Percentiles rank a stretch among this genome's conserved stretches.
Evolutionary conservation across 2,888 invertebrate species (phyloP).

Genomic region (Didymodactylos carnosus): DNA sequence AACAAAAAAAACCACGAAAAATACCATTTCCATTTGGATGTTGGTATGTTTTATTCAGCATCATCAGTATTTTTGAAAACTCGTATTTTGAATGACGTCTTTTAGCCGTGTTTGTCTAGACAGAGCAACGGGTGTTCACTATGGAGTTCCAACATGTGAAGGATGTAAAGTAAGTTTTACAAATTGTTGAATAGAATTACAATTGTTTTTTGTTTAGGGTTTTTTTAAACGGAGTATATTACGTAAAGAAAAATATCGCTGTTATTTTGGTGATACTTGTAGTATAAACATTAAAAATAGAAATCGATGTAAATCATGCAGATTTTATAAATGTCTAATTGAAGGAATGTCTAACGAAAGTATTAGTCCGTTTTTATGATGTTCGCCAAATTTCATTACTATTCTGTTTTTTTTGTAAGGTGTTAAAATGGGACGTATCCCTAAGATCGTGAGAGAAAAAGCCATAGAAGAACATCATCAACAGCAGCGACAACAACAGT

Average conservation of each 20-base stretch:
- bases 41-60: not conserved
- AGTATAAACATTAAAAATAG: constrained; percentile 25
- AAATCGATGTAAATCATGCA: constrained; percentile 30
- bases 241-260: constrained; percentile 26
- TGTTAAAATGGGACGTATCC: constrained; percentile 32
- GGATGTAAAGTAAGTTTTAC: not conserved
- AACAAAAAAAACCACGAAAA: too few relatives aligned
- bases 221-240: constrained; percentile 29
- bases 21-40: not conserved
- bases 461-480: constrained; percentile 19
- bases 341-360: constrained; percentile 31
- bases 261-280: constrained; percentile 29
- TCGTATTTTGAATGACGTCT: too few relatives aligned
- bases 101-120: not conserved
- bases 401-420: constrained; percentile 19
- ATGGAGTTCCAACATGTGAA: not conserved
- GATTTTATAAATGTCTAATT: constrained; percentile 25
- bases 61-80: not conserved
- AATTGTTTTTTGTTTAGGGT: constrained; percentile 21
- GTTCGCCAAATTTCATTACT: not conserved
- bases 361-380: constrained; percentile 15
- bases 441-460: constrained; percentile 28
- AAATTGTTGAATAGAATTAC: not conserved
- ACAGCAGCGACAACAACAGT: too few relatives aligned
- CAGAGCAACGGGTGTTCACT: not conserved